A percentile compares a stretch with the other conserved stretches of the same genome.
These are phyloP conservation scores for Orthosia gothica DNA, from an alignment of 2,888 invertebrate genomes.

Conservation along the genomic window DNA sequence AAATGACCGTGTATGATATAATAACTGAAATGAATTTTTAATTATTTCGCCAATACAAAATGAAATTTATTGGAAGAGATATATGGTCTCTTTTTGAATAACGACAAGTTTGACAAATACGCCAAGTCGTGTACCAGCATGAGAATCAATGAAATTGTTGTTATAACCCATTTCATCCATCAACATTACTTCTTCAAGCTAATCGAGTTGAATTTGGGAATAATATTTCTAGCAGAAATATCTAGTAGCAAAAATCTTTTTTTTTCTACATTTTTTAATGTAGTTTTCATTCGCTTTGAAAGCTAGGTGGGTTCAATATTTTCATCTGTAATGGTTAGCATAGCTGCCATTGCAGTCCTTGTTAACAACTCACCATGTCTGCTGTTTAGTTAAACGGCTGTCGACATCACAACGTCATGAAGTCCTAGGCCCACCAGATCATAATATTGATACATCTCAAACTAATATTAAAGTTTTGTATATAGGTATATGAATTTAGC, in stretches of 20 bases:
- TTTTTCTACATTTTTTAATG: background rate
- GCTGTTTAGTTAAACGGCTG: background rate
- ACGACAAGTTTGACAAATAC: background rate
- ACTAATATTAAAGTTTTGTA: slow-evolving; percentile 28
- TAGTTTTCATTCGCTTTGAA: slow-evolving; percentile 16
- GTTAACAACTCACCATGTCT: slow-evolving; percentile 19
- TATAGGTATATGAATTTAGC: slow-evolving; percentile 24
- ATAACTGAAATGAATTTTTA: background rate
- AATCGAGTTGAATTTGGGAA: background rate
- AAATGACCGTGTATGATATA: too few relatives aligned
- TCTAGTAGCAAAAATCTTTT: background rate
- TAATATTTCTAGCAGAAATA: too few relatives aligned
- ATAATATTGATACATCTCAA: slow-evolving; percentile 25
- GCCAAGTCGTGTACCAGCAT: background rate
- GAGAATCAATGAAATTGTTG: background rate
- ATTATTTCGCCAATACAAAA: background rate
- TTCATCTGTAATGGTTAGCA: background rate
- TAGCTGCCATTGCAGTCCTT: background rate
- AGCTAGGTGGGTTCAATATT: background rate
- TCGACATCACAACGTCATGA: background rate
- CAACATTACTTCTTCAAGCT: background rate
- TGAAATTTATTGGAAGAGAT: background rate
- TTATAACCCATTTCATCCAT: background rate
- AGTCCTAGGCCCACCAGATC: slow-evolving; percentile 4
- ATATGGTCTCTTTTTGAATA: background rate